Base-by-base conservation (phyloP, 1,140 invertebrate species). In the Mactra quadrangularis region DNA sequence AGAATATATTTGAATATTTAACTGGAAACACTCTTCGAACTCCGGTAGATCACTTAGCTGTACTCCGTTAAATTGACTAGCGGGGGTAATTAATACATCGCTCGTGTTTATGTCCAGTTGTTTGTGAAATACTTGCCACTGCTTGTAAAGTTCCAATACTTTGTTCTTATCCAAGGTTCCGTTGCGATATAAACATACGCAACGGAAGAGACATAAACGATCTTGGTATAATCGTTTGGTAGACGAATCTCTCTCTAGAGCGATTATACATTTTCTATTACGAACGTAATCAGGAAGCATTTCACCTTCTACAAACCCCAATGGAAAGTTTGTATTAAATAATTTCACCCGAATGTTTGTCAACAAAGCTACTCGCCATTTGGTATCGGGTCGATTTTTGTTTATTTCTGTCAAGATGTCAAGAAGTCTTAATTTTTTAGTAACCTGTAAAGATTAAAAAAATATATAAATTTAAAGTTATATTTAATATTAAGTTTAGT, bases 321-420 rank as follows among this genome's bases (percentile, higher is more conserved):
- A 22, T 4, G 70, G 17, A 22, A 72, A 72, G 22, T 72, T 55
- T 25, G 70, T 72, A 29, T 55, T 72, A n/a, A 33, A 55, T 1
- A 22, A n/a, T 55, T 72, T 72, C 2, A 72, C 70, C 50, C 70
- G 6, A 25, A 72, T 72, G 55, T 72, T 72, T 15, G 70, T 72
- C 22, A 72, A 25, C 0, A 72, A n/a, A 7, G 55, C 31, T 31
- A 68, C 31, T 15, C 33, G 33, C 64, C 64, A 55, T 68, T 68
- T 68, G 64, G 64, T 68, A 25, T 68, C 47, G 6, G 70, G 50
- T 35, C 47, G 9, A n/a, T 72, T 53, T 72, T 53, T 72, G 13
- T 47, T 7, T 50, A 72, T 72, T 72, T 72, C 25, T 13, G 47
- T 31, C 52, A 72, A 31, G 19, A 72, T 38, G 22, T 72, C 50